Evolutionary conservation across 2,113 vertebrate genomes (phyloP).

Genomic region (Ellobius talpinus): DNA sequence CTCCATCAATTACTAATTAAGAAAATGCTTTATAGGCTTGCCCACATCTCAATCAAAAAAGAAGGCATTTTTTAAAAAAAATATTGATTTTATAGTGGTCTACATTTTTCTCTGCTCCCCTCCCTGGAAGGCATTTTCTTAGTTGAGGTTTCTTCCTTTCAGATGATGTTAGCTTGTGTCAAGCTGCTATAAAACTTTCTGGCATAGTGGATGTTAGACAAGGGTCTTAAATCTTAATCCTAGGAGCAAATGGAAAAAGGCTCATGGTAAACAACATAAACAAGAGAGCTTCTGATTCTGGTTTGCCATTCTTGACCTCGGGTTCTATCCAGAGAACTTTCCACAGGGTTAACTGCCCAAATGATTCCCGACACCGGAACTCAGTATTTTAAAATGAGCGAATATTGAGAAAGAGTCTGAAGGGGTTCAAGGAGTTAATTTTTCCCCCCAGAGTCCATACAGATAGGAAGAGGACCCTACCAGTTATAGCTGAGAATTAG

Average conservation of each 20-base stretch:
- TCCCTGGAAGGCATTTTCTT: neutral
- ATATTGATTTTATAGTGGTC: too few species aligned
- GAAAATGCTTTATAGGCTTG: too few species aligned
- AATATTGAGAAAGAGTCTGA: neutral
- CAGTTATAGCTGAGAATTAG: neutral
- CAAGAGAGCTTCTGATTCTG: neutral
- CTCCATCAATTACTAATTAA: neutral
- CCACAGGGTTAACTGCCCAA: neutral
- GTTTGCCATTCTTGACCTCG: neutral
- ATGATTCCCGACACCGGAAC: neutral
- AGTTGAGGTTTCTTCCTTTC: neutral
- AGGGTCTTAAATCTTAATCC: slow-evolving; percentile 2
- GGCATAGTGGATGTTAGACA: neutral
- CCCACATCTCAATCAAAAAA: neutral
- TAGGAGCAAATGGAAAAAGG: neutral
- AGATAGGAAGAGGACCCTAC: neutral
- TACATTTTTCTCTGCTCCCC: too few species aligned
- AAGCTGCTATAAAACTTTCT: neutral
- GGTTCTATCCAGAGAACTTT: neutral
- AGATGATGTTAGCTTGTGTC: neutral
- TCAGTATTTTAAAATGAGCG: slow-evolving; percentile 1
- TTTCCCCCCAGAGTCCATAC: neutral
- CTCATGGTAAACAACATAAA: neutral
- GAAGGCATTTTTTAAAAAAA: neutral
- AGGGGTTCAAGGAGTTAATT: slow-evolving; percentile 38